Percentiles rank a stretch among this genome's conserved stretches.
Evolutionary conservation across 1,140 invertebrate genomes (phyloP).

Genomic region (Physella acuta): DNA sequence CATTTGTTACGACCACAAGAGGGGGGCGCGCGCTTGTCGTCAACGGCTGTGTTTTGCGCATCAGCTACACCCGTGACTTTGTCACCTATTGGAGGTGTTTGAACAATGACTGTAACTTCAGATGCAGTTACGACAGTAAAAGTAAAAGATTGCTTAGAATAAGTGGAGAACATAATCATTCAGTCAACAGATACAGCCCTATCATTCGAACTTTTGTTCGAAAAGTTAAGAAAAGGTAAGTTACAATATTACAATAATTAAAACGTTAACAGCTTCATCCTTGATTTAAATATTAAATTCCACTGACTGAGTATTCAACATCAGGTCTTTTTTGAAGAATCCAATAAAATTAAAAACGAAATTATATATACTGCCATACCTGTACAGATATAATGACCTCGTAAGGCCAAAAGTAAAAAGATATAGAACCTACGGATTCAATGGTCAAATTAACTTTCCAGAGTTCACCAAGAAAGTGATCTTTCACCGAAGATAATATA

Average conservation of each 20-base stretch:
- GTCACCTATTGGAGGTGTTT: conserved; percentile 18
- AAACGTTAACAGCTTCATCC: too few relatives aligned
- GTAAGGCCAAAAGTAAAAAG: too few relatives aligned
- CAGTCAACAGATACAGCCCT: conserved; percentile 14
- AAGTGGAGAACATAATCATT: conserved; percentile 19
- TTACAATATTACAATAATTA: too few relatives aligned
- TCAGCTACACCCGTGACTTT: conserved; percentile 18
- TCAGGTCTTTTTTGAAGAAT: too few relatives aligned
- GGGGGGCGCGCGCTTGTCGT: conserved; percentile 11
- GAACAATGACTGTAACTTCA: conserved; percentile 18
- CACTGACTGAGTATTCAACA: too few relatives aligned
- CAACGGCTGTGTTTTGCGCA: conserved; percentile 17
- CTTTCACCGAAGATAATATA: conserved; percentile 23
- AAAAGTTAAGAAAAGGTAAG: conserved; percentile 20
- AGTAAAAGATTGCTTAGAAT: conserved; percentile 9
- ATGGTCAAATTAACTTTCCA: background rate
- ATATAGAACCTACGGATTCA: too few relatives aligned
- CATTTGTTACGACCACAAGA: conserved; percentile 9
- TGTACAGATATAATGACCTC: too few relatives aligned
- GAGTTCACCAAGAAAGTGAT: conserved; percentile 7
- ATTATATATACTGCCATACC: too few relatives aligned
- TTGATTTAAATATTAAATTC: too few relatives aligned
- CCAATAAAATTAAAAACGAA: too few relatives aligned
- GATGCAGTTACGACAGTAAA: conserved; percentile 20
- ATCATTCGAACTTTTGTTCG: conserved; percentile 12